These are phyloP conservation scores for Drosophila anceps DNA, from an alignment of 2,888 invertebrate genomes.

Conservation along the genomic window DNA sequence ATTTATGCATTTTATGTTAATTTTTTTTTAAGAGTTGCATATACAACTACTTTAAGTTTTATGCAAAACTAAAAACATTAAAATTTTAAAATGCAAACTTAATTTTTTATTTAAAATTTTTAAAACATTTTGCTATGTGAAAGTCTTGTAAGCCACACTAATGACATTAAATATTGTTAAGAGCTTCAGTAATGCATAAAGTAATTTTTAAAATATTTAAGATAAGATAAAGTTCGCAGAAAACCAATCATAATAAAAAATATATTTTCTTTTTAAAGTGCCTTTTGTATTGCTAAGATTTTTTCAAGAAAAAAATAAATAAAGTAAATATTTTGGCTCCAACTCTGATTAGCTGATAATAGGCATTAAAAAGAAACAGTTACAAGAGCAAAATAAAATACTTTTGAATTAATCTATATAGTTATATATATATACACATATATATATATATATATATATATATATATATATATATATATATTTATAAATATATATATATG, in stretches of 20 bases:
- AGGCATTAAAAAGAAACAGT: neutral
- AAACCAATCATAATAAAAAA: neutral
- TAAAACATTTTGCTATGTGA: neutral
- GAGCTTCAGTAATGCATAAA: too few relatives aligned
- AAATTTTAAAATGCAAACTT: neutral
- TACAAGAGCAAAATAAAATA: neutral
- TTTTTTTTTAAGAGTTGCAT: too few relatives aligned
- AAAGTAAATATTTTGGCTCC: neutral
- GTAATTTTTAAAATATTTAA: neutral
- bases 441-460: neutral
- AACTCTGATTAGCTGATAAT: neutral
- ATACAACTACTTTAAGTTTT: too few relatives aligned
- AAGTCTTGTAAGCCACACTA: neutral
- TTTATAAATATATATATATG: neutral
- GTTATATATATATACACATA: too few relatives aligned
- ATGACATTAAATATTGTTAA: neutral
- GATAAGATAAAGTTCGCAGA: conserved; percentile 18
- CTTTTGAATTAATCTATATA: neutral
- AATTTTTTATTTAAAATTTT: neutral
- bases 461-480: too few relatives aligned
- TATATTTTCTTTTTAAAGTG: neutral
- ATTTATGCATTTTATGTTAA: too few relatives aligned
- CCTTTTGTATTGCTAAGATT: neutral
- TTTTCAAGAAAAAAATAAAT: neutral
- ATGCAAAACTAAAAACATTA: too few relatives aligned